These are phyloP conservation scores for Echiichthys vipera DNA, from an alignment of 2,797 vertebrate genomes.

Conservation along the genomic window DNA sequence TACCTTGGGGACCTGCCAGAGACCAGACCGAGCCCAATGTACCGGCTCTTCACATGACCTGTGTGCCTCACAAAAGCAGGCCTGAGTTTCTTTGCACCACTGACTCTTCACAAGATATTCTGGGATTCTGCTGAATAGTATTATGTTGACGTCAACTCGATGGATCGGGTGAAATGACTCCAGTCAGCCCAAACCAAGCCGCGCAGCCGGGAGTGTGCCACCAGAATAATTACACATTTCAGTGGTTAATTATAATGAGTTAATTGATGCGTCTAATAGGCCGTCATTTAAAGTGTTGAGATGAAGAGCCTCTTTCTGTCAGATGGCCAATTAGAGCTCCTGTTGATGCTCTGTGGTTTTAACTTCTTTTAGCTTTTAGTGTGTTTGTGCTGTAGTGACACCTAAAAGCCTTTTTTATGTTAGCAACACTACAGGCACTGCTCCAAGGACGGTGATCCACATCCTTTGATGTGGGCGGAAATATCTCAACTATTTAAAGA, in stretches of 20 bases:
- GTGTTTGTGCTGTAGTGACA: not conserved
- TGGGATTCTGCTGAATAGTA: conserved; percentile 51
- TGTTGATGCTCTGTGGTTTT: conserved; percentile 17
- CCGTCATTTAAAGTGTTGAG: conserved; percentile 34
- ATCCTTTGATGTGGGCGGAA: not conserved
- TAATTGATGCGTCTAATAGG: conserved; percentile 57
- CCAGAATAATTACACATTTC: conserved; percentile 52
- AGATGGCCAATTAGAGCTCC: conserved; percentile 31
- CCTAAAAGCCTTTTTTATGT: not conserved
- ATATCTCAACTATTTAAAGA: not conserved
- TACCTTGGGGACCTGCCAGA: conserved; percentile 73
- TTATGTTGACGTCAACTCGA: conserved; percentile 44
- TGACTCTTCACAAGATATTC: conserved; percentile 37
- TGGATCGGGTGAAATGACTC: conserved; percentile 4
- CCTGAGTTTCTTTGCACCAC: conserved; percentile 25
- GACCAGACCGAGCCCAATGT: conserved; percentile 50
- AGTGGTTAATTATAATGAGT: conserved; percentile 49
- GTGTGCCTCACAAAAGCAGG: conserved; percentile 32
- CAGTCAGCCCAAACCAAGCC: not conserved
- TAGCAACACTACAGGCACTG: not conserved
- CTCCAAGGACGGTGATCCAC: not conserved
- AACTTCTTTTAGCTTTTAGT: not conserved
- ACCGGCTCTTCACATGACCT: conserved; percentile 70
- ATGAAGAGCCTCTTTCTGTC: conserved; percentile 42
- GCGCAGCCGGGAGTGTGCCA: conserved; percentile 46